Percentiles rank a stretch among this genome's conserved stretches.
phyloP scores from a whole-genome alignment of 2,888 invertebrate species.

The Tipula lateralis region DNA sequence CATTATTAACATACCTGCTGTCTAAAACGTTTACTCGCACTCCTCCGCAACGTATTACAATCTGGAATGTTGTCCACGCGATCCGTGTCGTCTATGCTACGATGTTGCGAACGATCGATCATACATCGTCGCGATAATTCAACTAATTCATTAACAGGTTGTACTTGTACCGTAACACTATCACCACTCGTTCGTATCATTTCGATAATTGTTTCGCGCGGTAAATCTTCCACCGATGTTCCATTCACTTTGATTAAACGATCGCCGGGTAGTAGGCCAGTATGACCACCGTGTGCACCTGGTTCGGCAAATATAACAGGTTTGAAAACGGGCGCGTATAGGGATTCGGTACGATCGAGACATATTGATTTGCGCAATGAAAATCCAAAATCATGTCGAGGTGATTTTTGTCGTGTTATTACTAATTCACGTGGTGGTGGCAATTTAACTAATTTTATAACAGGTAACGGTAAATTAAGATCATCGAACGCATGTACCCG shows the following conservation, averaged over 20 bases:
- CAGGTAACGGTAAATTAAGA: conserved; percentile 65
- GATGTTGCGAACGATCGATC: conserved; percentile 42
- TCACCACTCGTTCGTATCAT: conserved; percentile 83
- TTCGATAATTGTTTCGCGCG: conserved; percentile 88
- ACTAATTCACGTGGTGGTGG: conserved; percentile 70
- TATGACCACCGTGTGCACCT: conserved; percentile 66
- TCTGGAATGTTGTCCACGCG: conserved; percentile 41
- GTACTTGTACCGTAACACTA: conserved; percentile 82
- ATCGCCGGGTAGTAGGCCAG: conserved; percentile 91
- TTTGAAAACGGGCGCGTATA: conserved; percentile 45
- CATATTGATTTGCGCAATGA: conserved; percentile 80
- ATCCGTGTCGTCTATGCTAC: conserved; percentile 33
- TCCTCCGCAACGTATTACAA: conserved; percentile 75
- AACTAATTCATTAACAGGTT: conserved; percentile 87
- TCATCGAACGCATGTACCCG: conserved; percentile 72
- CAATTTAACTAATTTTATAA: conserved; percentile 61
- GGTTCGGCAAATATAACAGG: conserved; percentile 88
- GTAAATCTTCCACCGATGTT: conserved; percentile 74
- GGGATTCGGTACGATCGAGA: conserved; percentile 58
- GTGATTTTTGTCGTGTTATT: conserved; percentile 73
- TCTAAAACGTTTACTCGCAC: conserved; percentile 74
- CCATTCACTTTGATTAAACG: conserved; percentile 87
- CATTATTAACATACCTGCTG: conserved; percentile 45
- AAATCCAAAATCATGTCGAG: conserved; percentile 89
- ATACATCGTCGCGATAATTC: conserved; percentile 76